These are phyloP conservation scores for Turdus rufiventris DNA, from an alignment of 2,113 vertebrate genomes.

Conservation along the genomic window DNA sequence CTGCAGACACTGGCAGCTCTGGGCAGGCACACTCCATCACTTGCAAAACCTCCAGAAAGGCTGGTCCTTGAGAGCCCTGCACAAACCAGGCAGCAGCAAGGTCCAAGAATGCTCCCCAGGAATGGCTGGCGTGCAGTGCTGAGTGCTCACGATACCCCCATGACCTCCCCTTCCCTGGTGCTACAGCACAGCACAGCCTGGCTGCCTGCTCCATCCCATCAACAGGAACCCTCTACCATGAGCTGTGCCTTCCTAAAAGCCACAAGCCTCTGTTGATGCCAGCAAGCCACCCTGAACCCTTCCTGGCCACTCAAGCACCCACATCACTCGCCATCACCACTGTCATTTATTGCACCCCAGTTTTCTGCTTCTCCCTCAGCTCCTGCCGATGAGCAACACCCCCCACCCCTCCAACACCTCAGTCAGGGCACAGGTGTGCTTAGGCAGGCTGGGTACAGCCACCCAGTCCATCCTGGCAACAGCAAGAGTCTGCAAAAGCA, in stretches of 20 bases:
- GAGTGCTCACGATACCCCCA: fast-evolving
- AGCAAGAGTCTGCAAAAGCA: not conserved
- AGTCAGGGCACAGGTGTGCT: not conserved
- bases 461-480: not conserved
- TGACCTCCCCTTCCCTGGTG: not conserved
- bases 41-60: not conserved
- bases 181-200: not conserved
- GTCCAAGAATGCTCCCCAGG: not conserved
- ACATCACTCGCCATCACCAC: fast-evolving
- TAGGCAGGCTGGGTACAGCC: not conserved
- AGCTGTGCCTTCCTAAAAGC: not conserved
- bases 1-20: not conserved
- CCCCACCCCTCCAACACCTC: fast-evolving
- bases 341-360: fast-evolving
- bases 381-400: not conserved
- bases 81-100: not conserved
- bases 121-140: not conserved
- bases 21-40: too few species aligned
- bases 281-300: not conserved
- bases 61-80: not conserved
- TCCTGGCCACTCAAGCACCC: not conserved
- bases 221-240: fast-evolving
- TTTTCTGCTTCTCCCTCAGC: not conserved
- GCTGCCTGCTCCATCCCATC: not conserved
- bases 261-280: not conserved